Percentiles rank a stretch among this genome's conserved stretches.
These are phyloP conservation scores for Pristionchus mayeri DNA, from an alignment of 2,888 invertebrate genomes.

Conservation along the genomic window DNA sequence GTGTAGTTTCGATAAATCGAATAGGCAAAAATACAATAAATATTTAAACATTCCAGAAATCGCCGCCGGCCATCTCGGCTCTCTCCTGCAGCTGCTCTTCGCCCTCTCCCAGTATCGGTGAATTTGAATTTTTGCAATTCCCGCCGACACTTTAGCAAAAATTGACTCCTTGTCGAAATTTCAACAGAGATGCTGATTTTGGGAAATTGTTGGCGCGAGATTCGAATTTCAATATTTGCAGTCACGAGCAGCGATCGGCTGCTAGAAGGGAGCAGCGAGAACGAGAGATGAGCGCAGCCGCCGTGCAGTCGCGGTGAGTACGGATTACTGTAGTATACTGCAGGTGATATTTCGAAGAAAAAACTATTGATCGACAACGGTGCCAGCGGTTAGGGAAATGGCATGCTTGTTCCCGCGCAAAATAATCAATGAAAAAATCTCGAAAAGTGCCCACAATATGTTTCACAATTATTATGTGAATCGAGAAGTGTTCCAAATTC, in stretches of 20 bases:
- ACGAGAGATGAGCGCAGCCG: constrained; percentile 11
- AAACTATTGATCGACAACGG: too few species aligned
- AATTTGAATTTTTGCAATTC: constrained; percentile 12
- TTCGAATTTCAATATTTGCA: constrained; percentile 13
- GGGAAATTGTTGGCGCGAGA: not conserved
- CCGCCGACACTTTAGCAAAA: not conserved
- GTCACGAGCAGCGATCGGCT: constrained; percentile 26
- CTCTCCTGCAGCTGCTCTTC: constrained; percentile 42
- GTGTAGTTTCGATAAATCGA: not conserved
- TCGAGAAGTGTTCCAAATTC: too few species aligned
- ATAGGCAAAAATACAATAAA: not conserved
- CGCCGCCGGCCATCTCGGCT: constrained; percentile 39
- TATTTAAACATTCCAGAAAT: constrained; percentile 19
- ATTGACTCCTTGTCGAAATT: not conserved
- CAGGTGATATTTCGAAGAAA: too few species aligned
- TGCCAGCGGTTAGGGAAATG: too few species aligned
- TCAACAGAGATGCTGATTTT: not conserved
- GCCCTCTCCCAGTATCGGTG: constrained; percentile 41
- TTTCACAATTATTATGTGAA: too few species aligned
- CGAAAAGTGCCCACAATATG: too few species aligned
- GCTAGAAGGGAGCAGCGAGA: not conserved
- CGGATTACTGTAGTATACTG: too few species aligned
- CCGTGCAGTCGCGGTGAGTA: constrained; percentile 33
- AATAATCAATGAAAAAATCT: too few species aligned
- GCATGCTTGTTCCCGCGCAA: too few species aligned